phyloP scores from a whole-genome alignment of 2,113 vertebrate genomes.

The Chlamydotis undulata region DNA sequence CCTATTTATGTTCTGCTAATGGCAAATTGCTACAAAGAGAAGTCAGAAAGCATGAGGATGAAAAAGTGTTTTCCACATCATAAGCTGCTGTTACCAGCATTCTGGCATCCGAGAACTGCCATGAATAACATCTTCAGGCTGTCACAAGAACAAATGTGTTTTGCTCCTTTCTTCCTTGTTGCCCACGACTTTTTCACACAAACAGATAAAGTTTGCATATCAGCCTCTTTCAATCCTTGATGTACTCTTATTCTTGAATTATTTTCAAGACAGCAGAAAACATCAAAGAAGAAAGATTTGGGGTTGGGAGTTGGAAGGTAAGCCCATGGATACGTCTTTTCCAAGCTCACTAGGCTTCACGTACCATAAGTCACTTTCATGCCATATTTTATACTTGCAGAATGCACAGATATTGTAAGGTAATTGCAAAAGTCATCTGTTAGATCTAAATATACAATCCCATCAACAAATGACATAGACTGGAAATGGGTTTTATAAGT shows the following conservation, averaged over 20 bases:
- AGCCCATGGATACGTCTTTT: not conserved
- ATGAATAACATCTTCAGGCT: not conserved
- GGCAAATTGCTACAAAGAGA: not conserved
- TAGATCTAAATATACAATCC: not conserved
- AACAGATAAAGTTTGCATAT: not conserved
- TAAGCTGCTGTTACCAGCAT: not conserved
- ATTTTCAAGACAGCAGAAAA: not conserved
- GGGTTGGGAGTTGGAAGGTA: not conserved
- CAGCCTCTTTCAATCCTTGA: not conserved
- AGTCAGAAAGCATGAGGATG: not conserved
- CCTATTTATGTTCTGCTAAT: not conserved
- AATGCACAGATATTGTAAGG: not conserved
- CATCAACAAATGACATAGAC: not conserved
- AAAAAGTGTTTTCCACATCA: not conserved
- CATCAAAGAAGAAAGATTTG: not conserved
- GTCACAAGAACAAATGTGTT: not conserved
- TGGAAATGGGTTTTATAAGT: not conserved
- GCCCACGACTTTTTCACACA: not conserved
- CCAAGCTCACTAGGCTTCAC: not conserved
- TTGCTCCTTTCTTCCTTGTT: not conserved
- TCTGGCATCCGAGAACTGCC: rapidly evolving
- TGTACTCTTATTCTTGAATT: not conserved
- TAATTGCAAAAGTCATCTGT: not conserved
- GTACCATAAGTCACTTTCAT: not conserved
- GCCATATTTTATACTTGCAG: not conserved